Evolutionary conservation across 2,113 vertebrate species (phyloP).

Genomic region (Phrynosoma platyrhinos): DNA sequence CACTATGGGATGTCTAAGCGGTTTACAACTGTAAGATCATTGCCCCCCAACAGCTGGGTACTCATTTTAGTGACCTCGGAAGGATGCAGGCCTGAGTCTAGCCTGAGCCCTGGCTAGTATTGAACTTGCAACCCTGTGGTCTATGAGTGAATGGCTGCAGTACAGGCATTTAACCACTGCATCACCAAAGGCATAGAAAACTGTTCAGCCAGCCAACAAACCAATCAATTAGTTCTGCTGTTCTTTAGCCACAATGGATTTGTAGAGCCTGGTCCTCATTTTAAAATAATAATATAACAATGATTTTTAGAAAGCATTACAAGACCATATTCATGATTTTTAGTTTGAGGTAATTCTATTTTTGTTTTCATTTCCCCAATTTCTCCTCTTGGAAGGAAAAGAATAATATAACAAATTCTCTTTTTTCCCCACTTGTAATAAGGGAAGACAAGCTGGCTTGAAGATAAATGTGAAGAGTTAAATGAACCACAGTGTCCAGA

Average conservation of each 20-base stretch:
- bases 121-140: no score
- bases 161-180: no score
- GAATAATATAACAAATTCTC: conserved; percentile 25
- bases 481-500: conserved; percentile 77
- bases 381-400: background rate
- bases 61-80: no score
- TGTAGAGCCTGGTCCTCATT: no score
- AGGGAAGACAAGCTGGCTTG: conserved; percentile 82
- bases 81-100: no score
- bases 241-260: background rate
- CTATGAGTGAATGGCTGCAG: no score
- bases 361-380: background rate
- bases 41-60: no score
- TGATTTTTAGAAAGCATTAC: background rate
- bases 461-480: conserved; percentile 80
- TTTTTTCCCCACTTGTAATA: background rate
- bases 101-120: no score
- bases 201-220: background rate
- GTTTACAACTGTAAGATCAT: no score
- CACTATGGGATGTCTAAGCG: no score
- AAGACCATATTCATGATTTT: background rate
- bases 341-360: background rate
- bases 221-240: background rate
- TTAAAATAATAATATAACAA: no score
- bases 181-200: background rate